A percentile compares a stretch with the other conserved stretches of the same genome.
Evolutionary conservation across 2,797 vertebrate species (phyloP).

Genomic region (Chaetodon trifasciatus): DNA sequence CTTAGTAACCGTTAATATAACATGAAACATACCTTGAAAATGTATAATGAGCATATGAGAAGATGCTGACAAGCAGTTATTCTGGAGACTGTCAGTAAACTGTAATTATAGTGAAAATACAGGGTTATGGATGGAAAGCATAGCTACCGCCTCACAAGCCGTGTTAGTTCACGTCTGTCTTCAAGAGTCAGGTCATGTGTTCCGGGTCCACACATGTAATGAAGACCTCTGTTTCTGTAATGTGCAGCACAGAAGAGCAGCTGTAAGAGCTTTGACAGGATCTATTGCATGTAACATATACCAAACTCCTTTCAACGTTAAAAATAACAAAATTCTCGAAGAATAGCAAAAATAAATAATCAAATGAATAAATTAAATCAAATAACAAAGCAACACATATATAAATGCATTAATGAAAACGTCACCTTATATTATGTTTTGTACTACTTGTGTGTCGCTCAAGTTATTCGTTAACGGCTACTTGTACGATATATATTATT

Average conservation of each 20-base stretch:
- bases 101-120: slow-evolving; percentile 33
- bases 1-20: not conserved
- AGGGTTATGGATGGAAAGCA: not conserved
- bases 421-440: too few species aligned
- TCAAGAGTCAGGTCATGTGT: slow-evolving; percentile 2
- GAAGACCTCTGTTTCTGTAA: not conserved
- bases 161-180: slow-evolving; percentile 6
- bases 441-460: too few species aligned
- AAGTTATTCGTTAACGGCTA: not conserved
- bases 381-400: not conserved
- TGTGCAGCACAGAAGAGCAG: not conserved
- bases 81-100: not conserved
- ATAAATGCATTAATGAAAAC: too few species aligned
- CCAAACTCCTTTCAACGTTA: not conserved
- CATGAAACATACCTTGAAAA: not conserved
- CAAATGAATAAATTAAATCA: not conserved
- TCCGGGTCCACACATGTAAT: not conserved
- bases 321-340: not conserved
- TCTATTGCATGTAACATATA: not conserved
- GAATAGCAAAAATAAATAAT: not conserved
- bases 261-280: not conserved
- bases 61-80: not conserved
- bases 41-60: not conserved
- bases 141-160: not conserved
- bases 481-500: not conserved